Conservation (phyloP, 2,113 vertebrate genomes). For the Leuciscus idus region DNA sequence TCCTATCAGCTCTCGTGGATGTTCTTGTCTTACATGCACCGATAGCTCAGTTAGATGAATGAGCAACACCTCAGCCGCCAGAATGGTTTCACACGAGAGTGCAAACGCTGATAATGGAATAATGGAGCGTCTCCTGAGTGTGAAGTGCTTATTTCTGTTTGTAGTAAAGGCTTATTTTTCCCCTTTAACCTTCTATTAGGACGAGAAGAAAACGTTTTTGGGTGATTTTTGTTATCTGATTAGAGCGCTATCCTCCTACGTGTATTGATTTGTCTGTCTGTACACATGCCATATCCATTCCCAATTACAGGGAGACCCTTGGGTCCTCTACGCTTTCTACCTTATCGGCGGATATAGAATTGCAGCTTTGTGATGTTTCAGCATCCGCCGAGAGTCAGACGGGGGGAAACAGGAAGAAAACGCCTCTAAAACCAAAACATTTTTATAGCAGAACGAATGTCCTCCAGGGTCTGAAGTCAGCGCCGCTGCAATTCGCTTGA, state of each 20-base stretch:
- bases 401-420: conserved; percentile 14
- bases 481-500: not conserved
- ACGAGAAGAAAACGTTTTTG: conserved; percentile 41
- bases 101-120: conserved; percentile 45
- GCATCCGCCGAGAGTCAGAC: conserved; percentile 27
- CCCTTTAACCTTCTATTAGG: conserved; percentile 45
- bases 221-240: conserved; percentile 53
- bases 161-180: conserved; percentile 10
- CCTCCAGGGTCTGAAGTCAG: not conserved
- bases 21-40: conserved; percentile 66
- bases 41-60: conserved; percentile 53
- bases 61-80: conserved; percentile 54
- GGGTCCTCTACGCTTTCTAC: conserved; percentile 44
- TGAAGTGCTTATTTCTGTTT: conserved; percentile 31
- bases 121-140: conserved; percentile 38
- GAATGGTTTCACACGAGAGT: conserved; percentile 16
- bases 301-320: conserved; percentile 55
- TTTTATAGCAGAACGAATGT: not conserved
- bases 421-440: not conserved
- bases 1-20: conserved; percentile 59
- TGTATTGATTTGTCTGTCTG: conserved; percentile 54
- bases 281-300: conserved; percentile 56
- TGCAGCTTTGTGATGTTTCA: conserved; percentile 43
- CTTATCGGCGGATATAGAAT: conserved; percentile 28
- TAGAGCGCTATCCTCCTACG: conserved; percentile 48